Base-by-base conservation (phyloP, 2,797 vertebrate genomes). In the Cygnus olor region DNA sequence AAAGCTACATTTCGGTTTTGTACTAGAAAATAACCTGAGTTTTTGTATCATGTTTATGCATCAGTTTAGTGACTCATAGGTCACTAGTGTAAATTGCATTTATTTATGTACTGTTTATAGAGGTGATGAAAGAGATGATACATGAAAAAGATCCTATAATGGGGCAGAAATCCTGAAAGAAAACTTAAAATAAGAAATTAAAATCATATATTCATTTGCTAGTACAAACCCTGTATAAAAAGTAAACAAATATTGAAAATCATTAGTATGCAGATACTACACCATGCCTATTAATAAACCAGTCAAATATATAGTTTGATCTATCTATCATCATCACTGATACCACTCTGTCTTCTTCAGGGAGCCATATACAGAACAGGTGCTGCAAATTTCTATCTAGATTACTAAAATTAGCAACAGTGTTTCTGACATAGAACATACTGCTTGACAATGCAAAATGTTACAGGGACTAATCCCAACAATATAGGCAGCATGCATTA, bases 351-450 rank as follows among this genome's bases (percentile, higher is more conserved):
- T 69, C 32, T 95, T 92, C 78, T 88, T 47, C 36, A 71, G 71
- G 65, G 54, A 93, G 28, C 79, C 3, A 53, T 90, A 88, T 95
- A 44, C 25, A 72, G 36, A 38, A 72, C 36, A 89, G 40, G 15
- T 51, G 42, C 47, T 90, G 36, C 25, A 91, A 87, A 79, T 91
- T 92, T 60, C 54, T 61, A 13, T 64, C 65, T 70, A 82, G 70
- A 90, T 95, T 89, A 74, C 63, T 90, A 76, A 88, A 96, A 95
- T 84, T 81, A 90, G 44, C 12, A 76, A n/a, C 36, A 76, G 6
- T 36, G 47, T 84, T 94, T 87, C 72, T 64, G 82, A 72, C 68
- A 64, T 17, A 49, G 49, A 94, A 84, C 69, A 89, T 54, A 49
- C 5, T 66, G 40, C 56, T 80, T 90, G 76, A 71, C 40, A 90